Evolutionary conservation across 2,797 vertebrate genomes (phyloP).

Genomic region (Kryptopterus vitreolus): DNA sequence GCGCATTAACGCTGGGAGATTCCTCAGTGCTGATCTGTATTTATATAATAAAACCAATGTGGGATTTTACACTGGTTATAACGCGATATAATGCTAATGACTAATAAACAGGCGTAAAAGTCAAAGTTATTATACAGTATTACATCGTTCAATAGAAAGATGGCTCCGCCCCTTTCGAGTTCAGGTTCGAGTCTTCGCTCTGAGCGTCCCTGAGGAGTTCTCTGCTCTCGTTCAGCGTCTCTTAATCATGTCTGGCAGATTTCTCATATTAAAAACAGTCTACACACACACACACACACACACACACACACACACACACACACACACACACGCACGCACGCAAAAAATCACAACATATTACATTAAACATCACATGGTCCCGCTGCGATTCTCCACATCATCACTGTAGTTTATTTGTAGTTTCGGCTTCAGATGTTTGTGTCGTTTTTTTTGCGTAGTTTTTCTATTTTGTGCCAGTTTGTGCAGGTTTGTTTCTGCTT

Average conservation of each 20-base stretch:
- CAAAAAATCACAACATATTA: too few species aligned
- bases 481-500: too few species aligned
- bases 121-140: not conserved
- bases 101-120: not conserved
- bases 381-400: too few species aligned
- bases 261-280: not conserved
- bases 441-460: not conserved
- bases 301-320: too few species aligned
- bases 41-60: not conserved
- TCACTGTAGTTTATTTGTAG: not conserved
- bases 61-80: not conserved
- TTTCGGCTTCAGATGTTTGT: not conserved
- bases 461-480: too few species aligned
- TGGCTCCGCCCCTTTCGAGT: not conserved
- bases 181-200: not conserved
- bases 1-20: not conserved
- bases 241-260: not conserved
- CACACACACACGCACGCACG: too few species aligned
- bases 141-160: not conserved
- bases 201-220: not conserved
- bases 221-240: not conserved
- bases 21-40: not conserved
- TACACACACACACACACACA: too few species aligned
- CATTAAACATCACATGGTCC: too few species aligned
- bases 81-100: not conserved